Evolutionary conservation across 2,113 vertebrate species (phyloP).

Genomic region (Cyanistes caeruleus): DNA sequence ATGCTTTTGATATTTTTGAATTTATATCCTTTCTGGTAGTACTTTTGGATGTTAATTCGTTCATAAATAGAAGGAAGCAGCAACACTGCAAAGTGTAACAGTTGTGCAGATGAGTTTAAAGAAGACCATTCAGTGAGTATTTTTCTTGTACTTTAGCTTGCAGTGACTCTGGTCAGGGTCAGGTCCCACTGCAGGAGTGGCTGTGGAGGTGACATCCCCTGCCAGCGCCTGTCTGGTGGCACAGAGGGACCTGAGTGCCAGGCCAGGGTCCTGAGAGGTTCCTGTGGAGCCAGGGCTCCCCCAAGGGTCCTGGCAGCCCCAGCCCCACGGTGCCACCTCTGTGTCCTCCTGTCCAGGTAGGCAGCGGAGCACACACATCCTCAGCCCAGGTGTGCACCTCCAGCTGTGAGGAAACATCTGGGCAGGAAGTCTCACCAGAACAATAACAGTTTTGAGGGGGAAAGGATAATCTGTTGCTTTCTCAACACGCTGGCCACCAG

Average conservation of each 20-base stretch:
- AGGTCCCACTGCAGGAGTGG: neutral
- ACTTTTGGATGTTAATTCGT: neutral
- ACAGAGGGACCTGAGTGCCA: accelerated
- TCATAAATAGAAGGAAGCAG: neutral
- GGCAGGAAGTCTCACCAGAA: too few species aligned
- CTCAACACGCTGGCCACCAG: accelerated
- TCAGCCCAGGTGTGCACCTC: neutral
- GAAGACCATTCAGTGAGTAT: neutral
- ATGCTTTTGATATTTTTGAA: neutral
- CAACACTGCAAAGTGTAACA: neutral
- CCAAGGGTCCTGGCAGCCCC: neutral
- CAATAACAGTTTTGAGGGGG: neutral
- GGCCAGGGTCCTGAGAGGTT: neutral
- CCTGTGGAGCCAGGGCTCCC: accelerated
- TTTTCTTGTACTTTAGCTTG: neutral
- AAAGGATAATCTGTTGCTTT: neutral
- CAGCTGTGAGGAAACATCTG: neutral
- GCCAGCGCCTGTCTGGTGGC: accelerated
- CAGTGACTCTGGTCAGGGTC: neutral
- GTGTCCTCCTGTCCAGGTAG: accelerated
- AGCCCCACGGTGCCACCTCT: accelerated
- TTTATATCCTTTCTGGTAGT: neutral
- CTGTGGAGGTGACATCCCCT: neutral
- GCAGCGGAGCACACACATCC: neutral
- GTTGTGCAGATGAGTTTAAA: neutral